Evolutionary conservation across 2,888 invertebrate species (phyloP), one percentile per base, ranked within the genome.

Genomic region (Clusia tigrina): DNA sequence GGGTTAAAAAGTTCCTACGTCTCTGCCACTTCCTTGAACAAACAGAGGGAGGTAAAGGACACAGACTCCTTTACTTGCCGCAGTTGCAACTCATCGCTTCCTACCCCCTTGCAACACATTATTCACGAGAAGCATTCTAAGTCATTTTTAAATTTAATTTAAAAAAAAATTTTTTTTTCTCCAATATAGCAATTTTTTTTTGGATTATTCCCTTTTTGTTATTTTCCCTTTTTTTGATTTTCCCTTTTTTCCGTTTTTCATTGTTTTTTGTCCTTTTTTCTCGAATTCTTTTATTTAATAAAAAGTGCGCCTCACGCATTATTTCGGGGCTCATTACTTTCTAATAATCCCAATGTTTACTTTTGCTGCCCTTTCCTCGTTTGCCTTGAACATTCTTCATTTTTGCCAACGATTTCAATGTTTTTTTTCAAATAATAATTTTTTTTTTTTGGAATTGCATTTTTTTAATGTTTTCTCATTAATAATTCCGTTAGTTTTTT

Each of bases 391-490:
- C 20, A 42, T 46, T 9, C n/a, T n/a, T n/a, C n/a, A n/a, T n/a
- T n/a, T n/a, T n/a, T n/a, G n/a, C n/a, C n/a, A n/a, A n/a, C 6
- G 32, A 32, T 32, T 32, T 32, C 12, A 32, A 5, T 9, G 12
- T 32, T 32, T 32, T 32, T 32, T 32, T n/a, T n/a, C n/a, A n/a
- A 32, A 32, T 12, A 12, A 9, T 32, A 5, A 32, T 32, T 32
- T 32, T 32, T 52, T 20, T 60, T 60, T 26, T 52, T 60, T 58
- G 56, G 23, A 23, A 60, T 3, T 20, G 23, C 38, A 62, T 60
- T 70, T 70, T 66, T 67, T 67, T 58, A 66, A 72, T 67, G 72
- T 68, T 73, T 71, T 69, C 61, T 69, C 38, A 17, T 60, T 42
- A 54, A 54, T 32, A 32, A 32, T 32, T 32, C 32, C 32, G 32